These are phyloP conservation scores for Cyclargus thomasi DNA, from an alignment of 1,140 invertebrate species.

Conservation along the genomic window DNA sequence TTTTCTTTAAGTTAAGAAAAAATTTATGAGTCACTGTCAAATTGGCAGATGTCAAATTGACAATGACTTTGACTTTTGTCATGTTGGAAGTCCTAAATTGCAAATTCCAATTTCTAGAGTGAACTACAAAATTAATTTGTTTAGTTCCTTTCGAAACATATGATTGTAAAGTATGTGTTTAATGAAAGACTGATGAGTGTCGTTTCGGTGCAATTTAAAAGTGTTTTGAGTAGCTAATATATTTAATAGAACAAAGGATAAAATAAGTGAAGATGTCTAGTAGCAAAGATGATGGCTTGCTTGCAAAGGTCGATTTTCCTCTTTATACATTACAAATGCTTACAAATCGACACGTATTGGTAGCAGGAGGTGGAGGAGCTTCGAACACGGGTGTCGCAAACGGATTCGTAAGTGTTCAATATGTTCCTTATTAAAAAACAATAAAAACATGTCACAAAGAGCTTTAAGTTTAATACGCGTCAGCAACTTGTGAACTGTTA, in stretches of 20 bases:
- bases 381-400: constrained; percentile 97
- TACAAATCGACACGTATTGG: constrained; percentile 93
- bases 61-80: constrained; percentile 58
- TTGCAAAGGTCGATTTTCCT: constrained; percentile 93
- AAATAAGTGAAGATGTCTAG: constrained; percentile 63
- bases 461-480: constrained; percentile 39
- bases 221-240: constrained; percentile 31
- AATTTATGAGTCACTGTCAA: not conserved
- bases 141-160: constrained; percentile 33
- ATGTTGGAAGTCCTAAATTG: constrained; percentile 64
- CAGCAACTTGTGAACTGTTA: constrained; percentile 28
- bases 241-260: constrained; percentile 35
- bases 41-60: not conserved
- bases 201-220: constrained; percentile 33
- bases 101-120: constrained; percentile 21
- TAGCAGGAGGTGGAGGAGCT: constrained; percentile 95
- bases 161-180: constrained; percentile 39
- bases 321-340: constrained; percentile 93
- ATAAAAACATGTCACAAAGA: constrained; percentile 22
- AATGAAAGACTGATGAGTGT: constrained; percentile 49
- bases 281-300: constrained; percentile 78
- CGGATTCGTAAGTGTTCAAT: constrained; percentile 86
- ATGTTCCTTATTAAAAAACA: constrained; percentile 28
- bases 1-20: no score
- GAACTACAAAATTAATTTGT: constrained; percentile 39